These are phyloP conservation scores for Vipera ursinii DNA, from an alignment of 2,797 vertebrate species.

Conservation along the genomic window DNA sequence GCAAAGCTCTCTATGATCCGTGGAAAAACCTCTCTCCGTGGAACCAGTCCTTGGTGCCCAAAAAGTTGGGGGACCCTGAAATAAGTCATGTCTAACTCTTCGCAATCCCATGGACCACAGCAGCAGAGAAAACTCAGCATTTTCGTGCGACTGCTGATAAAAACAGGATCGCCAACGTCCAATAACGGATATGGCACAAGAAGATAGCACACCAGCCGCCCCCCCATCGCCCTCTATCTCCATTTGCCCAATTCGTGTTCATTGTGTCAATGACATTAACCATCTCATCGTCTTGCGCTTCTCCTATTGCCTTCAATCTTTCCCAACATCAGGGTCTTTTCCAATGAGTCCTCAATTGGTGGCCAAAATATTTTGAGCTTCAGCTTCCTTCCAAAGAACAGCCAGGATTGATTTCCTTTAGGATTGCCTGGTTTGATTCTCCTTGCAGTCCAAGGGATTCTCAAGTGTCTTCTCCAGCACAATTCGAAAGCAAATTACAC, in stretches of 20 bases:
- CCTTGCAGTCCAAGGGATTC: not conserved
- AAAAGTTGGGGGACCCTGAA: too few relatives aligned
- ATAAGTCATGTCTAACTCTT: too few relatives aligned
- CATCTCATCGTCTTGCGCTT: not conserved
- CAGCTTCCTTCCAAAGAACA: not conserved
- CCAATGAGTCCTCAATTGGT: not conserved
- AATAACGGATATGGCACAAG: too few relatives aligned
- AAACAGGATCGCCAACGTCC: too few relatives aligned
- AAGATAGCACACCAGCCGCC: too few relatives aligned
- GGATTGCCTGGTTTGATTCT: not conserved
- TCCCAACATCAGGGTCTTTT: not conserved
- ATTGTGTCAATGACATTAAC: not conserved
- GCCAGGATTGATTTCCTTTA: not conserved
- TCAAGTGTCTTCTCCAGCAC: not conserved
- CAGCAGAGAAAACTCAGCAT: too few relatives aligned
- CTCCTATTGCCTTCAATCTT: not conserved
- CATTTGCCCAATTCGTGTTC: not conserved
- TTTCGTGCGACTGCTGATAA: too few relatives aligned
- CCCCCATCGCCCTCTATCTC: not conserved
- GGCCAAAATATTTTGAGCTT: not conserved
- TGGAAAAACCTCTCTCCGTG: too few relatives aligned
- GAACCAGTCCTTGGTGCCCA: too few relatives aligned
- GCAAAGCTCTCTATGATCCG: too few relatives aligned
- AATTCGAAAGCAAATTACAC: too few relatives aligned
- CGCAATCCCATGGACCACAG: too few relatives aligned